Base-by-base conservation (phyloP, 1,140 invertebrate genomes). In the Chrysomallon squamiferum region DNA sequence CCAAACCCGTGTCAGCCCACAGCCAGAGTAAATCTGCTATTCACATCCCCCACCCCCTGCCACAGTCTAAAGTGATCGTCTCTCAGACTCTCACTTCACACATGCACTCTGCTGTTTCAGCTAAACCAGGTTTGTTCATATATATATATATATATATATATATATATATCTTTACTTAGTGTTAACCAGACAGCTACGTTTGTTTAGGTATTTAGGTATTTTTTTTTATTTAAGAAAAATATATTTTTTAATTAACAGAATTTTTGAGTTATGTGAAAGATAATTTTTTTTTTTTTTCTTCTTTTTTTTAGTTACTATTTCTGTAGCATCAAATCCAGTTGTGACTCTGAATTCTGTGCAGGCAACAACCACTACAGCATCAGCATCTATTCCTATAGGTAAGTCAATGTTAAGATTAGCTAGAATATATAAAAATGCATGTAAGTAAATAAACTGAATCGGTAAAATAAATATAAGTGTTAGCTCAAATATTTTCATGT, bases 21-120 rank as follows among this genome's bases (percentile, higher is more conserved):
- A 59, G 35, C 27, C 57, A 33, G n/a, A 30, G n/a, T 18, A 59
- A 41, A 22, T 22, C 57, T 35, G n/a, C n/a, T n/a, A 30, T 59
- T 15, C 20, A 59, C 33, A 18, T 59, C n/a, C 35, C 57, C 15
- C 20, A 41, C 57, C 30, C 30, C 2, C 18, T 59, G n/a, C 32
- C 30, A 22, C 41, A 15, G 25, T 41, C 22, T 20, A 25, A 59
- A 29, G 58, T 59, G 9, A 11, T 59, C 5, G 57, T 59, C n/a
- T 35, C 35, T 13, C 35, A 59, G 32, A 59, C 57, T 13, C 22
- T 35, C 13, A 59, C 20, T 13, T 22, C 50, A 54, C 50, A 27
- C 22, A 15, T 54, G 50, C 50, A 38, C 15, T 38, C 35, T 38
- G 35, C 50, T 54, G 22, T 27, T 20, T 30, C 29, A 15, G 50